A percentile compares a stretch with the other conserved stretches of the same genome.
phyloP scores from a whole-genome alignment of 1,140 invertebrate species.

The Drosophila equinoxialis region DNA sequence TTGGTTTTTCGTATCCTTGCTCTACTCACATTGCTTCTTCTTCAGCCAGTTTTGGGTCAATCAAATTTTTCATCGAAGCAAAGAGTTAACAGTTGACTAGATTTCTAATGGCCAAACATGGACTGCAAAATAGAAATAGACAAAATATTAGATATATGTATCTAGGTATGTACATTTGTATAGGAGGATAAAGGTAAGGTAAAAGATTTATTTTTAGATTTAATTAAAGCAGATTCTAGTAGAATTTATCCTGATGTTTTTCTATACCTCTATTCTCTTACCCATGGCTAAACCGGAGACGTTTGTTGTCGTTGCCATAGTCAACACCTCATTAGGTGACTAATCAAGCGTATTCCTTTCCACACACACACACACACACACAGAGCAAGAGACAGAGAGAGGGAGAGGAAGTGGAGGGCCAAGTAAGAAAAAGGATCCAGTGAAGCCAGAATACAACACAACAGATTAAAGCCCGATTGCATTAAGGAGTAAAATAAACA shows the following conservation, averaged over 20 bases:
- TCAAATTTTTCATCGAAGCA: constrained; percentile 73
- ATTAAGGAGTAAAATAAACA: constrained; percentile 29
- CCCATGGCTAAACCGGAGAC: constrained; percentile 60
- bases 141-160: neutral
- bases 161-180: no score
- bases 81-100: constrained; percentile 37
- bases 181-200: neutral
- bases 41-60: constrained; percentile 37
- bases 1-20: constrained; percentile 7
- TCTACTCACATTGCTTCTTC: constrained; percentile 60
- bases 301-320: constrained; percentile 53
- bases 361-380: constrained; percentile 45
- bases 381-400: constrained; percentile 23
- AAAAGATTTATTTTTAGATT: constrained; percentile 30
- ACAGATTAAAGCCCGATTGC: constrained; percentile 33
- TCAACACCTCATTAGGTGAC: constrained; percentile 82
- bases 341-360: constrained; percentile 76
- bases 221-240: constrained; percentile 9
- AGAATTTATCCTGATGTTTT: neutral
- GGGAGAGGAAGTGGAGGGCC: constrained; percentile 8
- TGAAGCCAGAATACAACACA: constrained; percentile 19
- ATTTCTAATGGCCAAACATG: constrained; percentile 33
- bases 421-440: neutral
- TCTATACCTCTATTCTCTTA: constrained; percentile 24
- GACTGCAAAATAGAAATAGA: constrained; percentile 2